A percentile compares a stretch with the other conserved stretches of the same genome.
These are phyloP conservation scores for Synergus umbraculus DNA, from an alignment of 2,888 invertebrate genomes.

Conservation along the genomic window DNA sequence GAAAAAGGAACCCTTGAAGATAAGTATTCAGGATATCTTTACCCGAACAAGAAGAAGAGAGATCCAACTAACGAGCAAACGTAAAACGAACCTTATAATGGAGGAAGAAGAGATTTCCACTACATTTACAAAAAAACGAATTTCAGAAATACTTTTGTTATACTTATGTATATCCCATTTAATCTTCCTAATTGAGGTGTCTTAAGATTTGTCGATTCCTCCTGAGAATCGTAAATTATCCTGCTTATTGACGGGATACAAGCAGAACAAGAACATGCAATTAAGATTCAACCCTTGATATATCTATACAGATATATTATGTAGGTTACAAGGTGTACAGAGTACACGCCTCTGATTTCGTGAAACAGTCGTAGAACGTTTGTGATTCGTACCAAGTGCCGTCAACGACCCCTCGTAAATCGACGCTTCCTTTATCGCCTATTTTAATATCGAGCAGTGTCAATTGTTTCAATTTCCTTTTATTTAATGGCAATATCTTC, in stretches of 20 bases:
- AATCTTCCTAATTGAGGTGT: no score
- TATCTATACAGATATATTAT: no score
- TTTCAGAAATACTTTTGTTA: no score
- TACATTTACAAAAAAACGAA: background rate
- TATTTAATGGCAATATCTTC: no score
- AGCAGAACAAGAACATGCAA: no score
- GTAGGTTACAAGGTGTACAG: no score
- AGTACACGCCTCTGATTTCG: no score
- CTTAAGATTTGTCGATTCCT: no score
- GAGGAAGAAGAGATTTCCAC: constrained; percentile 12
- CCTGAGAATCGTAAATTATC: no score
- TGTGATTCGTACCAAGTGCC: background rate
- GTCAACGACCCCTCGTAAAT: background rate
- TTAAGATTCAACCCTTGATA: no score
- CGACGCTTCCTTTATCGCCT: background rate
- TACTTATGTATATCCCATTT: no score
- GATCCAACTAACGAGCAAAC: constrained; percentile 18
- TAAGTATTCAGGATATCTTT: background rate
- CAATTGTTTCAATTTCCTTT: background rate
- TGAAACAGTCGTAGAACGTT: background rate
- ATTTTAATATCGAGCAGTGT: background rate
- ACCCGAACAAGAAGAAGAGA: background rate
- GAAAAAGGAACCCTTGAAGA: background rate
- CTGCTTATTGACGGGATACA: no score
- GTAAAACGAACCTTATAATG: constrained; percentile 31